These are phyloP conservation scores for Plagiodera versicolora DNA, from an alignment of 2,888 invertebrate species.

Conservation along the genomic window DNA sequence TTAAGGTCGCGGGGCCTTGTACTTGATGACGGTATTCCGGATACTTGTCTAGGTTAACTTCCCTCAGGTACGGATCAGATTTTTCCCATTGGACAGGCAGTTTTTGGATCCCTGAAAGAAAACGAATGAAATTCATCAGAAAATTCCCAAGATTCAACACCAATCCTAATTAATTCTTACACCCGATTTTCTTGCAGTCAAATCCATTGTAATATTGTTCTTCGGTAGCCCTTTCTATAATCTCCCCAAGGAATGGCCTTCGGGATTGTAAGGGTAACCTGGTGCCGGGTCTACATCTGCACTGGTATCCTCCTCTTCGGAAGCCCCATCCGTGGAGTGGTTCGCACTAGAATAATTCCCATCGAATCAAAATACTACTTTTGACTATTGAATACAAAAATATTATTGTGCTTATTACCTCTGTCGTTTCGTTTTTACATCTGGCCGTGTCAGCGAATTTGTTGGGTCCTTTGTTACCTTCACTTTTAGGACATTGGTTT, in stretches of 20 bases:
- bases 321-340: slow-evolving; percentile 96
- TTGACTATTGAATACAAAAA: not conserved
- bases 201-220: slow-evolving; percentile 93
- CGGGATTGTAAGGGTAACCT: slow-evolving; percentile 85
- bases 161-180: too few species aligned
- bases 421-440: slow-evolving; percentile 89
- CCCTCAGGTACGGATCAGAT: slow-evolving; percentile 69
- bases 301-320: slow-evolving; percentile 92
- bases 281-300: slow-evolving; percentile 86
- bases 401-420: slow-evolving; percentile 57
- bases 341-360: slow-evolving; percentile 73
- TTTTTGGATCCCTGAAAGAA: slow-evolving; percentile 75
- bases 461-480: slow-evolving; percentile 88
- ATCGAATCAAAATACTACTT: too few species aligned
- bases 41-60: slow-evolving; percentile 73
- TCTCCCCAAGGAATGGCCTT: slow-evolving; percentile 89
- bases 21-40: slow-evolving; percentile 74
- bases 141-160: too few species aligned
- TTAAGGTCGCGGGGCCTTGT: slow-evolving; percentile 67
- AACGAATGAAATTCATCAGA: too few species aligned
- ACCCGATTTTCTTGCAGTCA: slow-evolving; percentile 88
- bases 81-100: slow-evolving; percentile 82
- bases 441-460: slow-evolving; percentile 85
- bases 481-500: slow-evolving; percentile 91
- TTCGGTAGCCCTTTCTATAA: slow-evolving; percentile 88